A percentile compares a stretch with the other conserved stretches of the same genome.
Conservation (phyloP, 1,140 invertebrate genomes). For the Tetranychus urticae region DNA sequence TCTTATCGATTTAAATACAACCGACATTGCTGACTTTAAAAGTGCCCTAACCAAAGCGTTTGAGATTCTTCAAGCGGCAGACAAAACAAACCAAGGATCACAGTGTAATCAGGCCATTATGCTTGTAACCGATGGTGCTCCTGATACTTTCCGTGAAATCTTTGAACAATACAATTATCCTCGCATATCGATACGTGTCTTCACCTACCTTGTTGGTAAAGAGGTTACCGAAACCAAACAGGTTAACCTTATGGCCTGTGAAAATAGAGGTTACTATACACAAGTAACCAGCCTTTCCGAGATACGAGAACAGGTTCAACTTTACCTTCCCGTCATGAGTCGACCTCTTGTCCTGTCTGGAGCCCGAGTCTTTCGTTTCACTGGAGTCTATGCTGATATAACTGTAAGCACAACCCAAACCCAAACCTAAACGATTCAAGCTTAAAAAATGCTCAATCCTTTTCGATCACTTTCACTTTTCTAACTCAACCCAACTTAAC, state of each 20-base stretch:
- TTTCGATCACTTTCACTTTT: too few relatives aligned
- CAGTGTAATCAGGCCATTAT: constrained; percentile 96
- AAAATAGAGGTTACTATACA: constrained; percentile 52
- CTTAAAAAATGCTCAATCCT: too few relatives aligned
- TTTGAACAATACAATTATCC: constrained; percentile 54
- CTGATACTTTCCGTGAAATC: constrained; percentile 70
- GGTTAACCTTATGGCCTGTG: constrained; percentile 6
- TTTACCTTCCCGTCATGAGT: constrained; percentile 73
- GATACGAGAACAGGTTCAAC: constrained; percentile 66
- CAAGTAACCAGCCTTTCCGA: constrained; percentile 70
- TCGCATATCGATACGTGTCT: constrained; percentile 54
- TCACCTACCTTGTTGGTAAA: constrained; percentile 88
- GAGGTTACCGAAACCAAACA: constrained; percentile 75
- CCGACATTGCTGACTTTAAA: constrained; percentile 81
- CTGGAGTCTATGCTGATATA: constrained; percentile 69
- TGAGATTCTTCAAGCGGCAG: constrained; percentile 37
- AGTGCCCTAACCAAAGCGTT: constrained; percentile 71
- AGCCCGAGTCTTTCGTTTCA: constrained; percentile 61
- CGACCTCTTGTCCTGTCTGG: constrained; percentile 46
- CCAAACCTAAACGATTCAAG: background rate
- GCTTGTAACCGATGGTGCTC: constrained; percentile 91
- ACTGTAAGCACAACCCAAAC: constrained; percentile 31
- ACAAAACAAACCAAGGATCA: constrained; percentile 32
- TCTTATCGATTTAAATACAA: constrained; percentile 46
- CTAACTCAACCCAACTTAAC: too few relatives aligned